phyloP scores from a whole-genome alignment of 1,140 invertebrate species.

The Gryon sp. region DNA sequence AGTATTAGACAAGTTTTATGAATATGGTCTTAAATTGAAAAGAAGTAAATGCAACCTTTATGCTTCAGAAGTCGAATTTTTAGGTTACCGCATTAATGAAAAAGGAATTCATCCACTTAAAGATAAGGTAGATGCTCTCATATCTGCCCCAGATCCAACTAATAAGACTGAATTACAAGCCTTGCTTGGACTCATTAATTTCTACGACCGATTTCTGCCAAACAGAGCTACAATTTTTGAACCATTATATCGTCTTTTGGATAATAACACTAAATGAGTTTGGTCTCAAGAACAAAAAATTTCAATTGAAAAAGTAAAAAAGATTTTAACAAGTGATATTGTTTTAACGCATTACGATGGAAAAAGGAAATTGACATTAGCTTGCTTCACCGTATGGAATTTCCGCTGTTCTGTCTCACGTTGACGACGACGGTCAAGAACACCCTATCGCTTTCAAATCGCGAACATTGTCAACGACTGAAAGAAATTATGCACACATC shows the following conservation, averaged over 20 bases:
- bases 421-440: not conserved
- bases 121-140: slow-evolving; percentile 66
- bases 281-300: slow-evolving; percentile 64
- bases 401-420: slow-evolving; percentile 5
- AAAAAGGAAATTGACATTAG: not conserved
- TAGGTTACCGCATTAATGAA: not conserved
- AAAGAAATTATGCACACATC: slow-evolving; percentile 76
- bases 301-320: slow-evolving; percentile 77
- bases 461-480: slow-evolving; percentile 69
- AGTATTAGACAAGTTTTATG: slow-evolving; percentile 5
- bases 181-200: slow-evolving; percentile 66
- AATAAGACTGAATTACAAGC: slow-evolving; percentile 69
- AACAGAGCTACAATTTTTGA: slow-evolving; percentile 63
- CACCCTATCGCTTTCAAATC: slow-evolving; percentile 75
- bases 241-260: slow-evolving; percentile 55
- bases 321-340: slow-evolving; percentile 71
- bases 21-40: slow-evolving; percentile 15
- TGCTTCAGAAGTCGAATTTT: slow-evolving; percentile 3
- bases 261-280: slow-evolving; percentile 29
- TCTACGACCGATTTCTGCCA: slow-evolving; percentile 70
- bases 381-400: slow-evolving; percentile 16
- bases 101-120: slow-evolving; percentile 6
- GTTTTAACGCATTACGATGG: slow-evolving; percentile 14
- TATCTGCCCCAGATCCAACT: slow-evolving; percentile 68
- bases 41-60: slow-evolving; percentile 9